Evolutionary conservation across 2,113 vertebrate genomes (phyloP).

Genomic region (Choloepus hoffmanni): DNA sequence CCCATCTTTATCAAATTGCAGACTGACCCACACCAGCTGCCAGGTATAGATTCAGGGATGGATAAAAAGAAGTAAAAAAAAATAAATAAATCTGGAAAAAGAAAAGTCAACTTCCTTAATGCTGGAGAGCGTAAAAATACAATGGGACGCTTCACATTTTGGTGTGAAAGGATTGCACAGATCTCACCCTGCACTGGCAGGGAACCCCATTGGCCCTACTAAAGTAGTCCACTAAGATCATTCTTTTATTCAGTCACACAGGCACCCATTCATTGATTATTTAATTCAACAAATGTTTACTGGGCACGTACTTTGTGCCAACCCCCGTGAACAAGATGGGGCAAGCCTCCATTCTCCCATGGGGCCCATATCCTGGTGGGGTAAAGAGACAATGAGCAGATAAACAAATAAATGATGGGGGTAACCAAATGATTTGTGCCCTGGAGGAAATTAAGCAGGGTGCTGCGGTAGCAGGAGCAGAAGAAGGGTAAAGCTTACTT

Average conservation of each 20-base stretch:
- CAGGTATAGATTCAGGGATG: not conserved
- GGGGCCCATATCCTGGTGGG: not conserved
- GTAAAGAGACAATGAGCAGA: not conserved
- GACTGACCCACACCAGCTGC: not conserved
- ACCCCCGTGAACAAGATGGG: not conserved
- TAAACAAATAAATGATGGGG: not conserved
- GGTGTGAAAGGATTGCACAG: not conserved
- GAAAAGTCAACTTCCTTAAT: not conserved
- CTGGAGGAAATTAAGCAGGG: not conserved
- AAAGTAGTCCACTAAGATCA: not conserved
- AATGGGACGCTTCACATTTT: no score
- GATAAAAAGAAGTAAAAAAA: not conserved
- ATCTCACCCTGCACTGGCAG: not conserved
- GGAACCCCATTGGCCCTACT: not conserved
- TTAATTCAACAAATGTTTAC: not conserved
- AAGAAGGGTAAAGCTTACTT: not conserved
- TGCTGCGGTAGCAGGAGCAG: not conserved
- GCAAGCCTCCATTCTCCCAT: not conserved
- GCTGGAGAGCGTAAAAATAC: no score
- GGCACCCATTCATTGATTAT: not conserved
- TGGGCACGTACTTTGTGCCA: not conserved
- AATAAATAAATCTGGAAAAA: not conserved
- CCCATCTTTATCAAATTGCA: accelerated
- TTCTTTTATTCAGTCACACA: not conserved
- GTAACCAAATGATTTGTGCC: not conserved